A percentile compares a stretch with the other conserved stretches of the same genome.
Evolutionary conservation across 2,797 vertebrate genomes (phyloP).

Genomic region (Sebastes taczanowskii): DNA sequence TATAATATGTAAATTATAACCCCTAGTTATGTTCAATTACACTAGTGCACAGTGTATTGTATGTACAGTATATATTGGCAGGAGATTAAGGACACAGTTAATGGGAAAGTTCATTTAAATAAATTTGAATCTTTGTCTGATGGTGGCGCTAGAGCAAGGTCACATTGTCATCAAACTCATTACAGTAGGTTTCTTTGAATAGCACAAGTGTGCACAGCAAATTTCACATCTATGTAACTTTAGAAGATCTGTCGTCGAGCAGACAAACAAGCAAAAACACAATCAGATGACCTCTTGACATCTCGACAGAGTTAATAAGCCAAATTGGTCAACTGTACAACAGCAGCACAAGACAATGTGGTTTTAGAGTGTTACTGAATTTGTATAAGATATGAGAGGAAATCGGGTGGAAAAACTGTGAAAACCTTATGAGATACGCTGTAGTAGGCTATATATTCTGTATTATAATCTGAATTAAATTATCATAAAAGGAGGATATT

Average conservation of each 20-base stretch:
- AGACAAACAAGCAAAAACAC: background rate
- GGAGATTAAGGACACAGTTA: background rate
- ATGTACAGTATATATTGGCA: background rate
- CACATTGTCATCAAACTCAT: background rate
- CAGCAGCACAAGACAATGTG: background rate
- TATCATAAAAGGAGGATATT: background rate
- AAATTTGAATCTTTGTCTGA: background rate
- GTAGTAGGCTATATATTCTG: background rate
- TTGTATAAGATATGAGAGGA: background rate
- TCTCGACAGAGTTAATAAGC: background rate
- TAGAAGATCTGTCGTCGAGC: background rate
- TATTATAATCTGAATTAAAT: background rate
- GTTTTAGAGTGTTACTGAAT: background rate
- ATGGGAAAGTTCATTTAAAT: background rate
- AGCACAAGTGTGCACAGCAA: background rate
- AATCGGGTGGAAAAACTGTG: background rate
- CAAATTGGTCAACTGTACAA: background rate
- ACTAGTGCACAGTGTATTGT: background rate
- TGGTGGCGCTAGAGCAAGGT: conserved; percentile 10
- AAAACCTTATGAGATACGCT: background rate
- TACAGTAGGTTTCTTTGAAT: background rate
- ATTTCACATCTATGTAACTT: background rate
- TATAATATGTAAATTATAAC: background rate
- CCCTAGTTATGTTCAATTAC: background rate
- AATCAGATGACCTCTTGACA: background rate